Conservation (phyloP, 2,113 vertebrate species). For the Sturnira hondurensis region DNA sequence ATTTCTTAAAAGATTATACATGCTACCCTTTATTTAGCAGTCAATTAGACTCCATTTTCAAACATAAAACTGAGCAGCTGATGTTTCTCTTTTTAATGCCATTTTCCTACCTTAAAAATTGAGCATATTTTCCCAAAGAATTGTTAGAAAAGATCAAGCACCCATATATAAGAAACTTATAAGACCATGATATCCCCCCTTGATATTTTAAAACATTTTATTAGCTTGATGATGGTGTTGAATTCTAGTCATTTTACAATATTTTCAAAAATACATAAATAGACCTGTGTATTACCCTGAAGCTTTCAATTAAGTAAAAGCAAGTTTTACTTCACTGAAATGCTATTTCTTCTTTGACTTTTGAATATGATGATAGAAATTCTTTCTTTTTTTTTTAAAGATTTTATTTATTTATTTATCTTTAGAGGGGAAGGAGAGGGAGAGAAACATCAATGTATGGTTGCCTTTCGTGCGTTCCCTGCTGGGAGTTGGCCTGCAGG, state of each 20-base stretch:
- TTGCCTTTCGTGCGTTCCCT: no score
- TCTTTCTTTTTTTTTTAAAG: no score
- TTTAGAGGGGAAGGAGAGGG: no score
- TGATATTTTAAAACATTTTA: conserved; percentile 13
- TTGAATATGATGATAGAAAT: not conserved
- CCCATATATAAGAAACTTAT: not conserved
- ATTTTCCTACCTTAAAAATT: conserved; percentile 32
- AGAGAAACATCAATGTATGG: no score
- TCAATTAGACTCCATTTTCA: conserved; percentile 32
- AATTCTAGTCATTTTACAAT: not conserved
- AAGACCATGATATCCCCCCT: not conserved
- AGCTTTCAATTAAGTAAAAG: not conserved
- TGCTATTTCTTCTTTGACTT: conserved; percentile 8
- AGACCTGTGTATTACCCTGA: not conserved
- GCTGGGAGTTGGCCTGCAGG: no score
- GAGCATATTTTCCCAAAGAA: conserved; percentile 1
- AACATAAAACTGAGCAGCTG: not conserved
- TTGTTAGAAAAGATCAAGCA: conserved; percentile 34
- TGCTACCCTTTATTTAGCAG: conserved; percentile 3
- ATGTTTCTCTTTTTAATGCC: not conserved
- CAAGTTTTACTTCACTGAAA: not conserved
- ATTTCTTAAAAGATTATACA: conserved; percentile 46
- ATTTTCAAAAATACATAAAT: not conserved
- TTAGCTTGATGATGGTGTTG: not conserved
- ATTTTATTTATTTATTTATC: no score